Evolutionary conservation across 2,888 invertebrate genomes (phyloP).

Genomic region (Quadroppia sp.): DNA sequence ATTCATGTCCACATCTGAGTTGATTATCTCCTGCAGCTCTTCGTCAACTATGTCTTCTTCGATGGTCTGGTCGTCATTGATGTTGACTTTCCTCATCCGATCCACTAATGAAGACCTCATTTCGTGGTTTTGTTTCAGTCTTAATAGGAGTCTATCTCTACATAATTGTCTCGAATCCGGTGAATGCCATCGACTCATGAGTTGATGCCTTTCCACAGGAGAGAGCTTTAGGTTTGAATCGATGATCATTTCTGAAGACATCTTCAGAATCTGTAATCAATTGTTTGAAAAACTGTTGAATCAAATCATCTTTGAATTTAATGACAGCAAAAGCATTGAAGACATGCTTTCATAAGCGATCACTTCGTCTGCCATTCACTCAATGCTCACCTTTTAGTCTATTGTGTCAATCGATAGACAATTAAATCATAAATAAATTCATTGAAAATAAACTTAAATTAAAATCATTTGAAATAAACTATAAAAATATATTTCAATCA

Average conservation of each 20-base stretch:
- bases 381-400: no score
- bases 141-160: neutral
- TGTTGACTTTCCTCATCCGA: slow-evolving; percentile 27
- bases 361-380: no score
- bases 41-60: neutral
- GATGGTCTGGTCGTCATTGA: neutral
- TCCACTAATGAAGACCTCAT: slow-evolving; percentile 14
- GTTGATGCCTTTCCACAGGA: neutral
- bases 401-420: neutral
- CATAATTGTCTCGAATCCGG: neutral
- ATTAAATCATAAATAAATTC: no score
- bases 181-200: slow-evolving; percentile 15
- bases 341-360: no score
- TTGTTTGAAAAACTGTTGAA: neutral
- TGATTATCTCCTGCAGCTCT: slow-evolving; percentile 19
- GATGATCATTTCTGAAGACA: neutral
- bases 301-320: no score
- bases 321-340: no score
- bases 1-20: neutral
- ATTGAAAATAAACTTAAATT: no score
- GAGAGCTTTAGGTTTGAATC: neutral
- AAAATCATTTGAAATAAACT: no score
- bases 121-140: slow-evolving; percentile 23
- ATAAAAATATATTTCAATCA: no score
- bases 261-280: neutral